These are phyloP conservation scores for Spicauda simplicius DNA, from an alignment of 2,888 invertebrate species.

Conservation along the genomic window DNA sequence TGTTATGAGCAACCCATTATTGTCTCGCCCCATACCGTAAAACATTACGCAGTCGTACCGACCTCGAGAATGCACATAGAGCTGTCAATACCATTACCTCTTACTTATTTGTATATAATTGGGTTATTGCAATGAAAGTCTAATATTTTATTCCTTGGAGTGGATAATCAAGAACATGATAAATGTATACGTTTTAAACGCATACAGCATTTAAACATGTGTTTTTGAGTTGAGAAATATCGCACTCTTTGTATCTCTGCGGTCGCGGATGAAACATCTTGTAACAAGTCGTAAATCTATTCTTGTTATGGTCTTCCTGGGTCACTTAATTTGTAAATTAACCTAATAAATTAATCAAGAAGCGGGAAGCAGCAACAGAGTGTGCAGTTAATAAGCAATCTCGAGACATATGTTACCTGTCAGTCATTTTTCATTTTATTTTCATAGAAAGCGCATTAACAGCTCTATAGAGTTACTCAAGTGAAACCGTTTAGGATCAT, in stretches of 20 bases:
- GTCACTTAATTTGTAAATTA: constrained; percentile 71
- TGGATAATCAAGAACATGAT: not conserved
- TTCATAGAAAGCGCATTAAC: constrained; percentile 54
- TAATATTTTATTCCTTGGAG: constrained; percentile 10
- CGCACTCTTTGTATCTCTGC: not conserved
- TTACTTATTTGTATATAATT: constrained; percentile 19
- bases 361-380: constrained; percentile 73
- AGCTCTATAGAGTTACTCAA: constrained; percentile 62
- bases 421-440: constrained; percentile 60
- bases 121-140: constrained; percentile 24
- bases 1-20: constrained; percentile 85
- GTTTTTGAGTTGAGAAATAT: not conserved
- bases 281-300: constrained; percentile 46
- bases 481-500: constrained; percentile 71
- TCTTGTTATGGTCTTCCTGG: constrained; percentile 70
- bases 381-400: constrained; percentile 73
- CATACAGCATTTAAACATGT: not conserved
- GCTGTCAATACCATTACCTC: constrained; percentile 62
- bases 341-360: constrained; percentile 76
- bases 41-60: constrained; percentile 81
- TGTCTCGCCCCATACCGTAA: constrained; percentile 85
- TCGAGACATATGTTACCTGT: constrained; percentile 64
- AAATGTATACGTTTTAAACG: not conserved
- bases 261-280: constrained; percentile 33
- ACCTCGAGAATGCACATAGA: constrained; percentile 66